Conservation (phyloP, 2,113 vertebrate species). For the Shinisaurus crocodilurus region DNA sequence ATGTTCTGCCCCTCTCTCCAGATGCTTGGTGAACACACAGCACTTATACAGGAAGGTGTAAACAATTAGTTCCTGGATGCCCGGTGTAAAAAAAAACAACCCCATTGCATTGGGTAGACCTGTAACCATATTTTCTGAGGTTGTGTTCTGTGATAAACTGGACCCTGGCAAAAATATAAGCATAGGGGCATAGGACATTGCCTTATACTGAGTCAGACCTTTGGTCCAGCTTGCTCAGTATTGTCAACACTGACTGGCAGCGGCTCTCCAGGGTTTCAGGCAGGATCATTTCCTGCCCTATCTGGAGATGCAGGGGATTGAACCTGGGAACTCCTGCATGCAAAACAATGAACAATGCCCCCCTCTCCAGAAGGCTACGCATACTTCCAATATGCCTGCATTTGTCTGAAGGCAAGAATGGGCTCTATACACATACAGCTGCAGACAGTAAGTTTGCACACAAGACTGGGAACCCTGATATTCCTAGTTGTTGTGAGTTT, state of each 20-base stretch:
- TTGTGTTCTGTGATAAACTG: not conserved
- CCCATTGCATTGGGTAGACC: not conserved
- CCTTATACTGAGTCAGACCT: too few species aligned
- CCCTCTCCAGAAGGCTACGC: not conserved
- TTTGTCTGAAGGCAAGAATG: not conserved
- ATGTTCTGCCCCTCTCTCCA: not conserved
- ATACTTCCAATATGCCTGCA: not conserved
- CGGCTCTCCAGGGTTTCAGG: too few species aligned
- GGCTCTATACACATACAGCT: not conserved
- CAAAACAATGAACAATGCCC: too few species aligned
- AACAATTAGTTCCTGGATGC: too few species aligned
- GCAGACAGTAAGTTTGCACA: not conserved
- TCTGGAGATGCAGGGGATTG: too few species aligned
- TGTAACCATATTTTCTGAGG: not conserved
- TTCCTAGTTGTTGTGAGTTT: too few species aligned
- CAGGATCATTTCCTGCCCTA: too few species aligned
- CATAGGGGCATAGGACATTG: too few species aligned
- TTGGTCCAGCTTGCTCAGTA: too few species aligned
- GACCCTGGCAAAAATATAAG: not conserved
- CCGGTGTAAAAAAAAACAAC: not conserved
- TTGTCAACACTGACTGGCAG: too few species aligned
- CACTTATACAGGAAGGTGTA: not conserved
- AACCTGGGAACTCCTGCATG: too few species aligned
- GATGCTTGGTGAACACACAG: not conserved
- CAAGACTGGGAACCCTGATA: too few species aligned